Conservation (phyloP, 2,888 invertebrate genomes). For the Odontomyia ornata region DNA sequence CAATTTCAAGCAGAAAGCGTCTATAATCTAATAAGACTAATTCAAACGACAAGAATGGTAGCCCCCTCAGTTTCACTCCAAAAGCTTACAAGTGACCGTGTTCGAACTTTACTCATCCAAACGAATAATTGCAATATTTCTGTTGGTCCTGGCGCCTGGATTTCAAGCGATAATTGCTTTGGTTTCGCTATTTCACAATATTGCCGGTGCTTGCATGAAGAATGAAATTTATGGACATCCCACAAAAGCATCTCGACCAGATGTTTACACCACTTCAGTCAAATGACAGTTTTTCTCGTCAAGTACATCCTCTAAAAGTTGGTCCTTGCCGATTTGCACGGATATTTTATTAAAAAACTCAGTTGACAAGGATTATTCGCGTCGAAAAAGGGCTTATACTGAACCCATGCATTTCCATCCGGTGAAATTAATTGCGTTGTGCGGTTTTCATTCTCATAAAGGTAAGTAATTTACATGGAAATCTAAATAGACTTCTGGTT, state of each 20-base stretch:
- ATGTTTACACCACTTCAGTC: constrained; percentile 9
- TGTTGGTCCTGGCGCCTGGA: background rate
- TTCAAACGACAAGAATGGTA: too few relatives aligned
- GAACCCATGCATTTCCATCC: background rate
- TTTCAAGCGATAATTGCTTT: background rate
- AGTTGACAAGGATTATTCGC: background rate
- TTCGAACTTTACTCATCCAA: too few relatives aligned
- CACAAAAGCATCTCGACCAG: background rate
- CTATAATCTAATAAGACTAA: too few relatives aligned
- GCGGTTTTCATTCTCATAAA: constrained; percentile 12
- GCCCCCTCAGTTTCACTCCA: too few relatives aligned
- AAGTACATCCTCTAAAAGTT: background rate
- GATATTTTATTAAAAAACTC: background rate
- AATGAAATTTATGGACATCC: background rate
- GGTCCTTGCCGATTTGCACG: background rate
- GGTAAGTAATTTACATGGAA: constrained; percentile 18
- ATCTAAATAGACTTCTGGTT: background rate
- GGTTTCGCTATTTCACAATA: background rate
- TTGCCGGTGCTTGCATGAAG: background rate
- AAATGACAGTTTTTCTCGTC: constrained; percentile 16
- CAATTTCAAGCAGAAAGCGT: too few relatives aligned
- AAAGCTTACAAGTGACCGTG: too few relatives aligned
- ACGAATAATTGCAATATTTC: too few relatives aligned
- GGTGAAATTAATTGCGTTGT: constrained; percentile 11
- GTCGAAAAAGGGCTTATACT: background rate